Base-by-base conservation (phyloP, 2,888 invertebrate genomes). In the Orthosia incerta region DNA sequence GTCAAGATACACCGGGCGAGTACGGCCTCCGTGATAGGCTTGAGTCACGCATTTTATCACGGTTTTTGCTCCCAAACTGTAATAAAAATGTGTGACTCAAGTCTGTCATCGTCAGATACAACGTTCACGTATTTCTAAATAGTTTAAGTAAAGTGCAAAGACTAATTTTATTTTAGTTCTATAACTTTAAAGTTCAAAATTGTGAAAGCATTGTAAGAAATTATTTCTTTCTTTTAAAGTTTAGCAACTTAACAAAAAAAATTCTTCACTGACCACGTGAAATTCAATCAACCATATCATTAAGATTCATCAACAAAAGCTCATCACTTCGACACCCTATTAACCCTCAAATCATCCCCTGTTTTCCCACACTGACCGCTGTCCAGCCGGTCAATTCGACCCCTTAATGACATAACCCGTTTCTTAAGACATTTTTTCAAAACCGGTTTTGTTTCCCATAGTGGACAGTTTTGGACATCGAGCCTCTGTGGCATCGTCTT, bases 321-420 rank as follows among this genome's bases (percentile, higher is more conserved):
- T 73, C 73, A 76, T 68, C 71, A 48, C 46, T 59, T 74, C 70
- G 64, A 61, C 75, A 74, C 74, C 66, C 79, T 51, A 61, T 77
- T 79, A 79, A 85, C 84, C 83, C 83, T 78, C 20, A 64, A 59
- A 73, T 12, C 65, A 57, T 62, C 84, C 80, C 85, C 67, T 60
- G 68, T 71, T 91, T 91, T 92, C 92, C 87, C 92, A 91, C 91
- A 86, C 84, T 92, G 92, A 90, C 92, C 92, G 85, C 86, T 89
- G 91, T 87, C 91, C 92, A 83, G 86, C 82, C 71, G 89, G 88
- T 84, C 85, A 82, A 70, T 86, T 82, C 78, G 82, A 87, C 89
- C 91, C 89, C 80, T 83, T 71, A 87, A 85, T 87, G 79, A 72
- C 82, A 86, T 82, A 86, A 86, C 85, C 60, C 74, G 85, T 77